Conservation (phyloP, 2,797 vertebrate genomes). For the Lemur catta region DNA sequence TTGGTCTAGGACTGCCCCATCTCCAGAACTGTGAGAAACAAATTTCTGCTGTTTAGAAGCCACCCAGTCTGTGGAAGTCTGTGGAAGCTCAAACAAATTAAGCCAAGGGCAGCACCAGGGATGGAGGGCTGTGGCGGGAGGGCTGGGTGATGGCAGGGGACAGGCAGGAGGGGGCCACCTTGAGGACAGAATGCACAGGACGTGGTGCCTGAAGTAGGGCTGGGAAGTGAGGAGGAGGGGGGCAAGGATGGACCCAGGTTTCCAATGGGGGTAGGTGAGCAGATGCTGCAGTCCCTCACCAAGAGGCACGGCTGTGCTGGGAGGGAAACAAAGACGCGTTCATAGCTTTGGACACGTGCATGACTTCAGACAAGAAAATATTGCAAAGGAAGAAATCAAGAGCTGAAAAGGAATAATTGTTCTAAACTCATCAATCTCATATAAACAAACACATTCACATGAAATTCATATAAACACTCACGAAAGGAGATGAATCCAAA, state of each 20-base stretch:
- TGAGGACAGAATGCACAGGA: not conserved
- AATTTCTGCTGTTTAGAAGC: not conserved
- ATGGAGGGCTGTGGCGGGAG: not conserved
- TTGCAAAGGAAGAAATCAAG: not conserved
- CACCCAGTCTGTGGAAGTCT: not conserved
- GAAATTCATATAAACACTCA: not conserved
- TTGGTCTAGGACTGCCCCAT: not conserved
- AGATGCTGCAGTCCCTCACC: not conserved
- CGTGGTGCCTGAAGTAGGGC: too few species aligned
- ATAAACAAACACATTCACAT: not conserved
- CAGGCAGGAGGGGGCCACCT: not conserved
- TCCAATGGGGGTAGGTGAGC: not conserved
- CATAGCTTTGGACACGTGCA: not conserved
- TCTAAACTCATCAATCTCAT: not conserved
- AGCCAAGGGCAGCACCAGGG: not conserved
- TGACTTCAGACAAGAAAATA: not conserved
- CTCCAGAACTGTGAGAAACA: not conserved
- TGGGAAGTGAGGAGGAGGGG: not conserved
- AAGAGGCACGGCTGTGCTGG: not conserved
- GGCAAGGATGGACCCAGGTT: too few species aligned
- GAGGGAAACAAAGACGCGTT: not conserved
- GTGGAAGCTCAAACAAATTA: not conserved
- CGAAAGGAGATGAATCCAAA: not conserved
- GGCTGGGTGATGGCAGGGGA: not conserved
- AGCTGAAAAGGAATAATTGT: not conserved